Evolutionary conservation across 1,140 invertebrate species (phyloP).

Genomic region (Manduca sexta): DNA sequence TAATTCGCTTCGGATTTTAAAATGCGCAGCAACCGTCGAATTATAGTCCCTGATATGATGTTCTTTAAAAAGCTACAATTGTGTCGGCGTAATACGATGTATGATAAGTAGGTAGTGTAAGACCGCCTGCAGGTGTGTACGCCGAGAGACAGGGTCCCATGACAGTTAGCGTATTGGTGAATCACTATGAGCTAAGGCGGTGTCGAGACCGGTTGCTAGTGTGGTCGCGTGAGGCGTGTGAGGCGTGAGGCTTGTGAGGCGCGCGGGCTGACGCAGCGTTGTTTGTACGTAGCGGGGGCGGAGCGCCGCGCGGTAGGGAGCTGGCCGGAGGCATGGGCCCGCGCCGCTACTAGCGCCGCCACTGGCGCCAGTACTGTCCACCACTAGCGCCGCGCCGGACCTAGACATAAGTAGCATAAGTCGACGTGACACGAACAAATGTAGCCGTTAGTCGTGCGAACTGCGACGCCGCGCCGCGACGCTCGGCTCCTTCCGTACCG

Average conservation of each 20-base stretch:
- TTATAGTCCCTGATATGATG: no score
- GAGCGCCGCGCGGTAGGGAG: conserved; percentile 27
- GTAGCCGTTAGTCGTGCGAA: conserved; percentile 3
- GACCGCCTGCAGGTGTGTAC: not conserved
- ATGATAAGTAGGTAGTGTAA: no score
- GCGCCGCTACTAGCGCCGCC: conserved; percentile 25
- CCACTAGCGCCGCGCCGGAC: not conserved
- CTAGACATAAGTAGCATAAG: conserved; percentile 5
- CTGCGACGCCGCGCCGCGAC: not conserved
- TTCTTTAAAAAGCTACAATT: no score
- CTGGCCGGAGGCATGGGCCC: conserved; percentile 21
- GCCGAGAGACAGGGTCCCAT: not conserved
- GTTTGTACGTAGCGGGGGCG: conserved; percentile 29
- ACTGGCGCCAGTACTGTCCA: no score
- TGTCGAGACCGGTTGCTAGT: not conserved
- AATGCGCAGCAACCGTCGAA: no score
- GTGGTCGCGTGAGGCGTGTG: conserved; percentile 3
- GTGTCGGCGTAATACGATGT: no score
- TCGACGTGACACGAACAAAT: conserved; percentile 21
- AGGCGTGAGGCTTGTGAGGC: conserved; percentile 7
- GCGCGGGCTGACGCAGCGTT: conserved; percentile 13
- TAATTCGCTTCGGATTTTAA: no score
- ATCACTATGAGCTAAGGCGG: conserved; percentile 21
- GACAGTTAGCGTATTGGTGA: not conserved
- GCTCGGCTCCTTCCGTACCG: conserved; percentile 1